A percentile compares a stretch with the other conserved stretches of the same genome.
These are phyloP conservation scores for Diaphora mendica DNA, from an alignment of 2,888 invertebrate species.

Conservation along the genomic window DNA sequence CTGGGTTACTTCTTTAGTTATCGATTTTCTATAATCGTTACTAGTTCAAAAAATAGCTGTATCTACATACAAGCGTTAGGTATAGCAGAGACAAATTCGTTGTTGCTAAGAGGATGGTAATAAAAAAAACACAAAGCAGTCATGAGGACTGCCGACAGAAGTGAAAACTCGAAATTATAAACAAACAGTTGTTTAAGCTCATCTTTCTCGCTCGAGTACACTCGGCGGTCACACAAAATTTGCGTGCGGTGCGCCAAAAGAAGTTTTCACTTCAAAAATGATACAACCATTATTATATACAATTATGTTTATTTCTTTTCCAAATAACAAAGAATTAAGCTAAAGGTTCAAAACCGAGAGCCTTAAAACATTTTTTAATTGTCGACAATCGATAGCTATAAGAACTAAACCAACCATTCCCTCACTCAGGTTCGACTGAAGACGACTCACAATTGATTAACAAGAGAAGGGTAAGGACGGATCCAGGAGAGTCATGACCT, in stretches of 20 bases:
- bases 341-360: slow-evolving; percentile 81
- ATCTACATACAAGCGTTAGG: background rate
- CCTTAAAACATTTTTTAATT: slow-evolving; percentile 64
- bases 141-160: no score
- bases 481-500: background rate
- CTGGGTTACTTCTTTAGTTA: no score
- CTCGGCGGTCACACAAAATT: no score
- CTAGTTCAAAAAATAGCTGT: no score
- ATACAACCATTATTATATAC: slow-evolving; percentile 69
- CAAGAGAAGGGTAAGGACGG: background rate
- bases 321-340: slow-evolving; percentile 83
- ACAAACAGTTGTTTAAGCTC: no score
- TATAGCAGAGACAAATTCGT: background rate
- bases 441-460: slow-evolving; percentile 17
- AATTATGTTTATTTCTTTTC: slow-evolving; percentile 80
- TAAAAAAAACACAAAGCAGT: no score
- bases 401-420: slow-evolving; percentile 43
- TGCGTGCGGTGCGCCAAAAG: no score
- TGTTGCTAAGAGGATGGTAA: background rate
- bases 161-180: no score
- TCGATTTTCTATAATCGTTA: no score
- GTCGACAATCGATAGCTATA: slow-evolving; percentile 61
- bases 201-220: no score
- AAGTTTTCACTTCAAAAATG: slow-evolving; percentile 16
- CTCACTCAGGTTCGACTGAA: slow-evolving; percentile 31